phyloP scores from a whole-genome alignment of 2,888 invertebrate species.

The Troglohyphantes excavatus region DNA sequence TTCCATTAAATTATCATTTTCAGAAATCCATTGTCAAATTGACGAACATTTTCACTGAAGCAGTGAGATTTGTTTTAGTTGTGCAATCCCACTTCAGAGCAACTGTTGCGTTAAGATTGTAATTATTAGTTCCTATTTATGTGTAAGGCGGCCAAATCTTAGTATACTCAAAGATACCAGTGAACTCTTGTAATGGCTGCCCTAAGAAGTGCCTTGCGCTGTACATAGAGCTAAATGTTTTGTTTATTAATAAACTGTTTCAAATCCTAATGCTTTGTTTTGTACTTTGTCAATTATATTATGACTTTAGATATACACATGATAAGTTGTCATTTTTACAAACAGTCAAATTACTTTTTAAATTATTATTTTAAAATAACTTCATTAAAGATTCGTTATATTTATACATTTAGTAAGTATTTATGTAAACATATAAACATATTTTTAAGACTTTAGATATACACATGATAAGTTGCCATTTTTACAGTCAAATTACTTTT shows the following conservation, averaged over 20 bases:
- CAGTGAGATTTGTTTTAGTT: conserved; percentile 3
- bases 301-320: no score
- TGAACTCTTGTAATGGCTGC: conserved; percentile 56
- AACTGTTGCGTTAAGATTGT: conserved; percentile 38
- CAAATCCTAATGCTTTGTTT: not conserved
- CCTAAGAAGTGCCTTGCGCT: conserved; percentile 36
- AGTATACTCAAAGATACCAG: conserved; percentile 57
- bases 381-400: no score
- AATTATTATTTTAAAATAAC: no score
- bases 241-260: conserved; percentile 54
- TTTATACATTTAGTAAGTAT: no score
- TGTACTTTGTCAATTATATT: not conserved
- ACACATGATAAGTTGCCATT: no score
- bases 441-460: no score
- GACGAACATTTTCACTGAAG: not conserved
- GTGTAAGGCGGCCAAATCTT: conserved; percentile 33
- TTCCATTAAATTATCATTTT: no score
- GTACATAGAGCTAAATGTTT: conserved; percentile 58
- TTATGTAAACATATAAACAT: no score
- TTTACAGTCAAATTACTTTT: no score
- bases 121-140: conserved; percentile 72
- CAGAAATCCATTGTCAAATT: no score
- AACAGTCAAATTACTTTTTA: no score
- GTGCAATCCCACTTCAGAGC: conserved; percentile 53
- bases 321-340: no score